Base-by-base conservation (phyloP, 2,797 vertebrate species). In the Spondyliosoma cantharus region DNA sequence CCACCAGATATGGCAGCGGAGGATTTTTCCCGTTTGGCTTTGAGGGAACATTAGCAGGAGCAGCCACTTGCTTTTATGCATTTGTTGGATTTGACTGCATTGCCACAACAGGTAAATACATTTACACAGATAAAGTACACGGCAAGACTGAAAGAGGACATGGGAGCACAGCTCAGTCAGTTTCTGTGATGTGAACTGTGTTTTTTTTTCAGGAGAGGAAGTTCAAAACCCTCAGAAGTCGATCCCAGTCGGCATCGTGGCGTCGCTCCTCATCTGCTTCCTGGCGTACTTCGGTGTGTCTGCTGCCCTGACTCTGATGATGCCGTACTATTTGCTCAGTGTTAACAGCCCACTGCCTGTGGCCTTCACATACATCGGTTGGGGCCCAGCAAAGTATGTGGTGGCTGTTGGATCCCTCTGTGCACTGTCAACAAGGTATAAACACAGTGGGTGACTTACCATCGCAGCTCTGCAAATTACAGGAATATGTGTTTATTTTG, bases 81-180 rank as follows among this genome's bases (percentile, higher is more conserved):
- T 97, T 97, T 87, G 95, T 97, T 65, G 97, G 97, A 25, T 97
- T 98, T 89, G 96, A 97, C 90, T 97, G 96, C 91, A 96, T 97
- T 7, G 96, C 96, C 19, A 96, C 96, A 57, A 95, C 91, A 72
- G 96, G 96, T 96, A 60, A 58, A 43, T 56, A 19, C 7, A 65
- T 65, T 24, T 20, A 78, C 14, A 58, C 13, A 7, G 0, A 5
- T 25, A 15, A 2, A 37, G 45, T 22, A 43, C 11, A 53, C 8
- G 5, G 11, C 13, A 3, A 19, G 5, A n/a, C 12, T 22, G 7
- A 43, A 37, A 17, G 17, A 42, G 3, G 16, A 43, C 24, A 2
- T 12, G 65, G 24, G 7, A 11, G 3, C 19, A 22, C 25, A 17
- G 32, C 20, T 29, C 0, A 19, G 37, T 37, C 2, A 37, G 37